Conservation (phyloP, 2,888 invertebrate genomes). For the Pemphredon lugubris region DNA sequence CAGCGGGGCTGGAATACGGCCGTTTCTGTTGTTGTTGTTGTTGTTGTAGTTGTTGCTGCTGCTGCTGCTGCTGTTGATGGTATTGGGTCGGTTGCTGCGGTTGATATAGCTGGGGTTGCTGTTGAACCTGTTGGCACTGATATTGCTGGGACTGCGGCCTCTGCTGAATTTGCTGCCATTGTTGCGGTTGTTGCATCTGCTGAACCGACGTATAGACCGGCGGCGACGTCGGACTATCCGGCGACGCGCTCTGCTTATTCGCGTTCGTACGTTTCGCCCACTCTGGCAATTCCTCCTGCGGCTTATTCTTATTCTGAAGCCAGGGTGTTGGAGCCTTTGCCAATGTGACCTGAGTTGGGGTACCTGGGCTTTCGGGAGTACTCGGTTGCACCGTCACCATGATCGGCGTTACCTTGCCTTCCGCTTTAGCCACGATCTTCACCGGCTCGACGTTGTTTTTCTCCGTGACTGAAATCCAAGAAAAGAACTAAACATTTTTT, state of each 20-base stretch:
- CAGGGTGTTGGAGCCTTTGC: conserved; percentile 85
- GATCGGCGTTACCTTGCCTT: conserved; percentile 65
- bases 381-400: conserved; percentile 61
- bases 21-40: conserved; percentile 39
- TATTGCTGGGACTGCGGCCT: conserved; percentile 39
- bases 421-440: conserved; percentile 65
- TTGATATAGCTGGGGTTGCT: conserved; percentile 34
- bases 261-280: conserved; percentile 80
- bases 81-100: no score
- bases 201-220: conserved; percentile 40
- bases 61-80: conserved; percentile 35
- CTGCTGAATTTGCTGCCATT: conserved; percentile 30
- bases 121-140: conserved; percentile 34
- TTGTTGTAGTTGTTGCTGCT: conserved; percentile 32
- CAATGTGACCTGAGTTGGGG: conserved; percentile 80
- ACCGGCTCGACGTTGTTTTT: conserved; percentile 34
- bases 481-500: background rate
- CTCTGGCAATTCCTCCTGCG: conserved; percentile 81
- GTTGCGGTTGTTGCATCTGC: conserved; percentile 51
- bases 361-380: conserved; percentile 74
- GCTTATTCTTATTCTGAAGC: conserved; percentile 80
- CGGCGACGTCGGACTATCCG: conserved; percentile 55
- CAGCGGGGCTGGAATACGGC: conserved; percentile 27
- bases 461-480: conserved; percentile 43
- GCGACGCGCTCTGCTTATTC: conserved; percentile 61